phyloP scores from a whole-genome alignment of 2,888 invertebrate genomes.

The Sinohyriopsis cumingii region DNA sequence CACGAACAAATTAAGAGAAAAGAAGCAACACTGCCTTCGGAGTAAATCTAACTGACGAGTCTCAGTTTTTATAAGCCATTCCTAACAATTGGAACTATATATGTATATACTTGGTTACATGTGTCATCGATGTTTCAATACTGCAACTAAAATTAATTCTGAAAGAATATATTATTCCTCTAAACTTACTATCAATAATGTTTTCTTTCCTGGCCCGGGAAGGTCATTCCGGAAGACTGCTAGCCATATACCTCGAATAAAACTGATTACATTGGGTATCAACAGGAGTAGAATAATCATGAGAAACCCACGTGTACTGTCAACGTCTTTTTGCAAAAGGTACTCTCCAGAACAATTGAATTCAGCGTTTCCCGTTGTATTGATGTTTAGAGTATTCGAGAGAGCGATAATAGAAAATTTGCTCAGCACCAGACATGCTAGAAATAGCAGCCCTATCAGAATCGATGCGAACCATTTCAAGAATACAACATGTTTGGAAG shows the following conservation, averaged over 20 bases:
- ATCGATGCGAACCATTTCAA: conserved; percentile 48
- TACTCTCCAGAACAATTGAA: background rate
- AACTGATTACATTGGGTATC: conserved; percentile 45
- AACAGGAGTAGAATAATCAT: conserved; percentile 38
- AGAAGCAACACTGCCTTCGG: no score
- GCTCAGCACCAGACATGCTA: conserved; percentile 29
- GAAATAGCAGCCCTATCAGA: conserved; percentile 22
- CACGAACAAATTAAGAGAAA: no score
- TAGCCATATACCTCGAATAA: conserved; percentile 45
- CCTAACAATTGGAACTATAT: no score
- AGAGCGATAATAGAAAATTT: conserved; percentile 40
- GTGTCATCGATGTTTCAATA: background rate
- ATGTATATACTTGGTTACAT: background rate
- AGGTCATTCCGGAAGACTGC: conserved; percentile 43
- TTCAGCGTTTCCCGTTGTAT: no score
- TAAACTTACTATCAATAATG: conserved; percentile 42
- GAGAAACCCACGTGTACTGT: conserved; percentile 30
- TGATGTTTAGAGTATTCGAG: no score
- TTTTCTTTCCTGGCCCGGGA: conserved; percentile 52
- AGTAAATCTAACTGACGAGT: no score
- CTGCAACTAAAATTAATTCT: background rate
- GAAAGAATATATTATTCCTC: no score
- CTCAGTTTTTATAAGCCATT: no score
- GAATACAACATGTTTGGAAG: conserved; percentile 30
- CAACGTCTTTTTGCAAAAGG: no score